phyloP scores from a whole-genome alignment of 2,113 vertebrate species.

The Hyperopisus bebe region DNA sequence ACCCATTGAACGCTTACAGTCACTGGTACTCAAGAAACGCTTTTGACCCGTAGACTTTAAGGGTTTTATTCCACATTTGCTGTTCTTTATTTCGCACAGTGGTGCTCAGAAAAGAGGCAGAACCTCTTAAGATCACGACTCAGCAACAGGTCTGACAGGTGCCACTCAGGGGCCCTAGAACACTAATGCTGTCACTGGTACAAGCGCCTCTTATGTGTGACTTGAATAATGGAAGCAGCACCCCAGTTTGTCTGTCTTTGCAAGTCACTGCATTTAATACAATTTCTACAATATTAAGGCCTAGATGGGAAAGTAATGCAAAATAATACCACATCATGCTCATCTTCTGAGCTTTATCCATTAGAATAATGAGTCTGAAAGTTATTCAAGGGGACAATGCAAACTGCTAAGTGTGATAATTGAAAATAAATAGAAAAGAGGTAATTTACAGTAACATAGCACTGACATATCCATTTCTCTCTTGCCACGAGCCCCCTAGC shows the following conservation, averaged over 20 bases:
- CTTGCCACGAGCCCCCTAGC: neutral
- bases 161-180: neutral
- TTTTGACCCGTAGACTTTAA: neutral
- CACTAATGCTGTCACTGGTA: neutral
- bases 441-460: neutral
- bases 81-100: neutral
- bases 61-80: neutral
- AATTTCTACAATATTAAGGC: neutral
- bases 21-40: neutral
- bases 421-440: slow-evolving; percentile 1
- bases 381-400: neutral
- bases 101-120: neutral
- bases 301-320: neutral
- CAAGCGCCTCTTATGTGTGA: neutral
- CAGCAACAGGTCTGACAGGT: neutral
- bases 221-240: neutral
- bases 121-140: neutral
- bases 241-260: neutral
- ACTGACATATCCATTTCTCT: neutral
- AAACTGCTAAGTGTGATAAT: neutral
- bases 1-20: neutral
- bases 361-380: neutral
- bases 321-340: neutral
- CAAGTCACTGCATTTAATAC: neutral
- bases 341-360: neutral